Evolutionary conservation across 2,888 invertebrate species (phyloP).

Genomic region (Seira ritae): DNA sequence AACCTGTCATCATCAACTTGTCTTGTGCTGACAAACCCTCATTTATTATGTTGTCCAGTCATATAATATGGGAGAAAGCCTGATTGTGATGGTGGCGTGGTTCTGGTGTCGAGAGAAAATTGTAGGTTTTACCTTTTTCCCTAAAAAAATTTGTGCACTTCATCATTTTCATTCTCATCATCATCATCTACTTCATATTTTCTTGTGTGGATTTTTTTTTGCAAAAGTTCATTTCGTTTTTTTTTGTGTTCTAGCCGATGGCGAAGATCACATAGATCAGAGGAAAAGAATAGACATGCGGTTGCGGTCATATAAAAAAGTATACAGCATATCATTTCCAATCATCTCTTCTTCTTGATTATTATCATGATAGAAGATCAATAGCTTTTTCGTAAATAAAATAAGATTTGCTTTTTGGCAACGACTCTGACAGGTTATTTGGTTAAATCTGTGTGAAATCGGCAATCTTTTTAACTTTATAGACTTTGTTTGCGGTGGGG

Average conservation of each 20-base stretch:
- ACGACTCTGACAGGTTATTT: slow-evolving; percentile 13
- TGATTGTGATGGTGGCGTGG: neutral
- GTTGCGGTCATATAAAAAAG: too few relatives aligned
- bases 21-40: slow-evolving; percentile 64
- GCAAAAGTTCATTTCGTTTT: neutral
- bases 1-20: slow-evolving; percentile 66
- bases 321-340: slow-evolving; percentile 13
- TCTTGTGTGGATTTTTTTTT: neutral
- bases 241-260: neutral
- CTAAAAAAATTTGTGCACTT: slow-evolving; percentile 41
- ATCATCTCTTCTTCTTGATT: neutral
- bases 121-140: slow-evolving; percentile 49
- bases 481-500: neutral
- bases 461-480: neutral
- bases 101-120: slow-evolving; percentile 54
- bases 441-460: slow-evolving; percentile 11
- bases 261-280: neutral
- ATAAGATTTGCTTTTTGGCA: slow-evolving; percentile 1
- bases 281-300: neutral
- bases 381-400: slow-evolving; percentile 20
- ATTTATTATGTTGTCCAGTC: slow-evolving; percentile 64
- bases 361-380: slow-evolving; percentile 1
- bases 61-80: neutral
- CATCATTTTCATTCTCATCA: slow-evolving; percentile 39
- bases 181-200: slow-evolving; percentile 30